Percentiles rank a stretch among this genome's conserved stretches.
phyloP scores from a whole-genome alignment of 2,797 vertebrate genomes.

The Sebastiscus tertius region DNA sequence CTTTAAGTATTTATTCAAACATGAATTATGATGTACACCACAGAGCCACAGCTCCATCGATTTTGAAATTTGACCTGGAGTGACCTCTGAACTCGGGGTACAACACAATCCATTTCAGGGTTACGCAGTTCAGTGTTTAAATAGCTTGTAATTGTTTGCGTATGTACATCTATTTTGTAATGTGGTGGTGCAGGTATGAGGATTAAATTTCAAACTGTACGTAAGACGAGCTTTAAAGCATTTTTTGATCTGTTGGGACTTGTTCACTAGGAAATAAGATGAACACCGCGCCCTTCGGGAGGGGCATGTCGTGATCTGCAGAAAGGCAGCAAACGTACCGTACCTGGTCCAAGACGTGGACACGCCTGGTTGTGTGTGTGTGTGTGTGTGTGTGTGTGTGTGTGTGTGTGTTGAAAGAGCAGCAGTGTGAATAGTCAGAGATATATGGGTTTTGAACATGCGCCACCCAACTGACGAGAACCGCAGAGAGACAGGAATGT shows the following conservation, averaged over 20 bases:
- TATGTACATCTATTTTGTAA: background rate
- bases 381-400: background rate
- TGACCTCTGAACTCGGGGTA: background rate
- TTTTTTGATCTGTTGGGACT: constrained; percentile 68
- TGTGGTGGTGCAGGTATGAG: background rate
- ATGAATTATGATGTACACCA: background rate
- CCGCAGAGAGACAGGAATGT: constrained; percentile 22
- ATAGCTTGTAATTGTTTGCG: background rate
- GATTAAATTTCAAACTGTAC: background rate
- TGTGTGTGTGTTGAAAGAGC: constrained; percentile 14
- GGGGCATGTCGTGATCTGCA: constrained; percentile 54
- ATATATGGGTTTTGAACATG: constrained; percentile 13
- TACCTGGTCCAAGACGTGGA: constrained; percentile 4
- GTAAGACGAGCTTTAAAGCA: constrained; percentile 3
- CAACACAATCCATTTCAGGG: background rate
- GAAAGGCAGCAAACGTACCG: constrained; percentile 24
- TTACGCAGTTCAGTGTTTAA: background rate
- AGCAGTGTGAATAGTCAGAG: background rate
- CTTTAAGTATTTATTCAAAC: background rate
- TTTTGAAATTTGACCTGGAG: background rate
- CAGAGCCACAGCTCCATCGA: background rate
- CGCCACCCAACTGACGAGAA: background rate
- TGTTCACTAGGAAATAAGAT: constrained; percentile 60
- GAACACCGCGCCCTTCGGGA: constrained; percentile 51
- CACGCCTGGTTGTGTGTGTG: constrained; percentile 13